Conservation (phyloP, 2,113 vertebrate species). For the Pontoporia blainvillei region DNA sequence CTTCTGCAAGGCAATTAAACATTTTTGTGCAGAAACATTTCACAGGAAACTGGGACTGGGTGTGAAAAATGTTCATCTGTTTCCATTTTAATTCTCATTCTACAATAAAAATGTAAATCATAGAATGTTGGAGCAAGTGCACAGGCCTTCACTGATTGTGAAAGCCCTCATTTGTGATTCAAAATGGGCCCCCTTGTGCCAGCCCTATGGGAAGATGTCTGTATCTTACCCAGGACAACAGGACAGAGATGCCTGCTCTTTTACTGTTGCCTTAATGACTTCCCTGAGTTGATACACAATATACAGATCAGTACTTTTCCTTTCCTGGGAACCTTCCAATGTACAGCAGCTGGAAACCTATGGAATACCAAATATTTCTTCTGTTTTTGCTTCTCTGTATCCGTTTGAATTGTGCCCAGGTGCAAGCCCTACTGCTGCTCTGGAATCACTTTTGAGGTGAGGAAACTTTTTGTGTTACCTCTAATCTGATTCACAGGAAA, state of each 20-base stretch:
- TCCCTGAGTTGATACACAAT: not conserved
- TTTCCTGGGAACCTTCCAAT: not conserved
- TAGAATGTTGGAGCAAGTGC: conserved; percentile 27
- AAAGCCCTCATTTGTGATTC: not conserved
- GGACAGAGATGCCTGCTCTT: not conserved
- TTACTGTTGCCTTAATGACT: not conserved
- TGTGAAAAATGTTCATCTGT: conserved; percentile 67
- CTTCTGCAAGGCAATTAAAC: conserved; percentile 58
- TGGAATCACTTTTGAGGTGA: not conserved
- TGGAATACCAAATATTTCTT: not conserved
- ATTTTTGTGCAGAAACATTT: conserved; percentile 66
- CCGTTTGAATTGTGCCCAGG: not conserved
- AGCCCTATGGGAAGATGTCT: not conserved
- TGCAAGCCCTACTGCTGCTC: not conserved
- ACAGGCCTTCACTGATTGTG: not conserved
- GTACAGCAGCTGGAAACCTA: not conserved
- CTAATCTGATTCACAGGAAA: not conserved
- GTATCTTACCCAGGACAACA: not conserved
- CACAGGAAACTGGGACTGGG: conserved; percentile 46
- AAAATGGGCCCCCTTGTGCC: not conserved
- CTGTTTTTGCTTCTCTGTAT: not conserved
- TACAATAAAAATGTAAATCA: conserved; percentile 67
- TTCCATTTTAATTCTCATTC: conserved; percentile 62
- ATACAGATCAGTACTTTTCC: not conserved
- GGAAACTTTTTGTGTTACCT: not conserved